Evolutionary conservation across 2,888 invertebrate genomes (phyloP).

Genomic region (Schrankia costaestrigalis): DNA sequence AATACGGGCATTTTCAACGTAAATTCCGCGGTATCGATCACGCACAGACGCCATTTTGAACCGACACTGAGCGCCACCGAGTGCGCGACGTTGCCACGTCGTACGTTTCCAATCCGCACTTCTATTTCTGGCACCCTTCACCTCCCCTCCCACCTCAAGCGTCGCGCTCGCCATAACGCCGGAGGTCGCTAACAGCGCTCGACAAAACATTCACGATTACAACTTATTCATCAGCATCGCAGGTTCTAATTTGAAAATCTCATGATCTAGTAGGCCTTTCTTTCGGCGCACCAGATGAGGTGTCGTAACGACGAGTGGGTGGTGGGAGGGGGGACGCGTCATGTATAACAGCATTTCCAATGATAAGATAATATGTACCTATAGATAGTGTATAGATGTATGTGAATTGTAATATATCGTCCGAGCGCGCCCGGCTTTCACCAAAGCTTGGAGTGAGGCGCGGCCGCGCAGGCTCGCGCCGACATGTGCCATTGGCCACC

Average conservation of each 20-base stretch:
- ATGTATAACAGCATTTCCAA: slow-evolving; percentile 47
- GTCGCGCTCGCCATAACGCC: slow-evolving; percentile 47
- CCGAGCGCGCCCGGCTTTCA: slow-evolving; percentile 70
- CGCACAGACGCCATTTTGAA: slow-evolving; percentile 80
- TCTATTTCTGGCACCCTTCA: slow-evolving; percentile 74
- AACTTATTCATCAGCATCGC: slow-evolving; percentile 46
- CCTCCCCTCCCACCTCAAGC: slow-evolving; percentile 26
- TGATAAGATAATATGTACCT: slow-evolving; percentile 67
- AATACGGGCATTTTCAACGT: slow-evolving; percentile 71
- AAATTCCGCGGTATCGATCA: slow-evolving; percentile 79
- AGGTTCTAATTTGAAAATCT: slow-evolving; percentile 53
- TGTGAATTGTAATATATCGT: slow-evolving; percentile 45
- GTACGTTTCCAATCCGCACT: slow-evolving; percentile 67
- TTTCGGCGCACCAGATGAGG: too few relatives aligned
- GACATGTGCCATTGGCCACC: slow-evolving; percentile 83
- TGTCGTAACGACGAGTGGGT: slow-evolving; percentile 18
- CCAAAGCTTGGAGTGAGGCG: slow-evolving; percentile 57
- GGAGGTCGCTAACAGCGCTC: slow-evolving; percentile 63
- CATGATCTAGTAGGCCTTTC: slow-evolving; percentile 56
- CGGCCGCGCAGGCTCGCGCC: slow-evolving; percentile 76
- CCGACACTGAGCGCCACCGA: slow-evolving; percentile 69
- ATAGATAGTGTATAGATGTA: slow-evolving; percentile 48
- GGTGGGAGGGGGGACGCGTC: slow-evolving; percentile 22
- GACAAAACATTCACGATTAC: slow-evolving; percentile 67
- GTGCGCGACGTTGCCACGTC: slow-evolving; percentile 78